These are phyloP conservation scores for Mongoloraphidia duomilia DNA, from an alignment of 2,888 invertebrate genomes.

Conservation along the genomic window DNA sequence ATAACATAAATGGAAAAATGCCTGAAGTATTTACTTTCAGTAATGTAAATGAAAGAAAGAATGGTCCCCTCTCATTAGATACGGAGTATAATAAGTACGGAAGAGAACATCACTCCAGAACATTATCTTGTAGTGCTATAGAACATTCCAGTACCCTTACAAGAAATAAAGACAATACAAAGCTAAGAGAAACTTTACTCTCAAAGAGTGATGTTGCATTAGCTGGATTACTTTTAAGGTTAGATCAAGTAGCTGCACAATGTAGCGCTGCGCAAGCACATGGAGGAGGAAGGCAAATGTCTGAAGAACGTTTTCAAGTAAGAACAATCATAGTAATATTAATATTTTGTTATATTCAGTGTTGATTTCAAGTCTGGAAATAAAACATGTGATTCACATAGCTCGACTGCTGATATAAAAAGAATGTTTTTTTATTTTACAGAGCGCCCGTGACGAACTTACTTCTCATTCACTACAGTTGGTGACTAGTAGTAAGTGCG, in stretches of 20 bases:
- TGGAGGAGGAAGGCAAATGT: conserved; percentile 59
- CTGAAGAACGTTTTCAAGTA: conserved; percentile 63
- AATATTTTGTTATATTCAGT: not conserved
- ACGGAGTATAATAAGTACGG: too few species aligned
- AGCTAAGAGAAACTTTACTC: conserved; percentile 37
- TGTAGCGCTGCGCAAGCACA: conserved; percentile 60
- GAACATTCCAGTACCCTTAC: too few species aligned
- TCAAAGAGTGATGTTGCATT: conserved; percentile 57
- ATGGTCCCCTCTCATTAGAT: too few species aligned
- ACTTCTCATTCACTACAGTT: conserved; percentile 67
- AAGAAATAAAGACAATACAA: conserved; percentile 9
- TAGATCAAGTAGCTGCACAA: conserved; percentile 56
- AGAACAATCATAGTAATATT: not conserved
- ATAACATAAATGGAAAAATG: too few species aligned
- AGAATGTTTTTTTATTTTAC: conserved; percentile 13
- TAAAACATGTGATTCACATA: not conserved
- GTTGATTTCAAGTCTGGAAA: not conserved
- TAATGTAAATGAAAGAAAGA: too few species aligned
- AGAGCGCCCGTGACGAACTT: conserved; percentile 61
- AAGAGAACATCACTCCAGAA: too few species aligned
- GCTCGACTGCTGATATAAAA: not conserved
- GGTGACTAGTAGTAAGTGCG: conserved; percentile 67
- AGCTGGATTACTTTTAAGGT: conserved; percentile 46
- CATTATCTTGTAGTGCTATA: too few species aligned
- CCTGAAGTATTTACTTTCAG: too few species aligned